Percentiles rank a stretch among this genome's conserved stretches.
These are phyloP conservation scores for Laodelphax striatellus DNA, from an alignment of 1,140 invertebrate species.

Conservation along the genomic window DNA sequence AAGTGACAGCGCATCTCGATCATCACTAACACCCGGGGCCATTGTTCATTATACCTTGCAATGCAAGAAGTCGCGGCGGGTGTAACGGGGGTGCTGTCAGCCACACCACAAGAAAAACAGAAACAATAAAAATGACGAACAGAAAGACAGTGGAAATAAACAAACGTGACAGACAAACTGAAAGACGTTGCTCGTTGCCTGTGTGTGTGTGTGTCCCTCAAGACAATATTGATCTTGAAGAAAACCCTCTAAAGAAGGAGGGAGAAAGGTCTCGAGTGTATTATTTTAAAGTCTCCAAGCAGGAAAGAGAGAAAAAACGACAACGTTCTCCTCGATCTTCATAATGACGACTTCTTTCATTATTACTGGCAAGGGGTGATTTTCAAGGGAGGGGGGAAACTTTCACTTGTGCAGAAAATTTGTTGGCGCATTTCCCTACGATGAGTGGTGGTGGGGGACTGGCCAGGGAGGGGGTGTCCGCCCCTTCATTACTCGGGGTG, in stretches of 20 bases:
- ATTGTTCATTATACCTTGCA: no score
- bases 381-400: background rate
- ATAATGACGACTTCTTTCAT: conserved; percentile 16
- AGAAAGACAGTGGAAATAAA: no score
- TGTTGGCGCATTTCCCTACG: conserved; percentile 13
- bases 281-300: background rate
- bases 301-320: background rate
- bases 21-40: no score
- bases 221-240: background rate
- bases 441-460: conserved; percentile 6
- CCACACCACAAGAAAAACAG: no score
- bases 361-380: conserved; percentile 9
- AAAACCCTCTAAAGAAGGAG: background rate
- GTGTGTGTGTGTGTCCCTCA: background rate
- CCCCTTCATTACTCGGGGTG: background rate
- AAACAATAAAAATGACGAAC: no score
- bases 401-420: conserved; percentile 15
- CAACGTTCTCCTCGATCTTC: conserved; percentile 11
- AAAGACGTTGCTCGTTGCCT: no score
- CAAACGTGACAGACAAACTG: no score
- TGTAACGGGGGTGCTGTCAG: no score
- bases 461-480: background rate
- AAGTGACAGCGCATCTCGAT: no score
- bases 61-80: no score
- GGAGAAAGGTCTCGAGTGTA: background rate